Percentiles rank a stretch among this genome's conserved stretches.
phyloP scores from a whole-genome alignment of 2,797 vertebrate species.

The Tapera naevia region DNA sequence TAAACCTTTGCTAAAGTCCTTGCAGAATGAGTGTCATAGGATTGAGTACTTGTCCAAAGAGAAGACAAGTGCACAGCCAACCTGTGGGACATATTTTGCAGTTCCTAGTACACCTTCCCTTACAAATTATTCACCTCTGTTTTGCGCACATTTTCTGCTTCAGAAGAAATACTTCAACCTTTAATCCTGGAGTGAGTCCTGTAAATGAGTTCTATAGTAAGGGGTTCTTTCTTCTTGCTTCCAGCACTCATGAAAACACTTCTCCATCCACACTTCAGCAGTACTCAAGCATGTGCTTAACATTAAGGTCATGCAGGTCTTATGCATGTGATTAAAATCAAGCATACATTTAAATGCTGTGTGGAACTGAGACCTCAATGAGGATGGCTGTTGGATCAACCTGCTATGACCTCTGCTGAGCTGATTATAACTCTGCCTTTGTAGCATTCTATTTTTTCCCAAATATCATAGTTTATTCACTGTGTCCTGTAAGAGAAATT shows the following conservation, averaged over 20 bases:
- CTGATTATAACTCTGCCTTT: conserved; percentile 38
- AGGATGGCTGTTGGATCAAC: conserved; percentile 51
- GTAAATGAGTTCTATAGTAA: background rate
- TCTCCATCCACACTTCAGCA: background rate
- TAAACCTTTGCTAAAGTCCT: background rate
- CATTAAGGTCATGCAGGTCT: conserved; percentile 41
- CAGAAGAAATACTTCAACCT: background rate
- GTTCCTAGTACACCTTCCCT: background rate
- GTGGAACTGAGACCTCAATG: background rate
- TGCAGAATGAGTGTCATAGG: background rate
- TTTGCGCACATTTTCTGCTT: background rate
- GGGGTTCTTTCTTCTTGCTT: background rate
- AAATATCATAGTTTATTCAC: background rate
- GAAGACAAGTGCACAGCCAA: background rate
- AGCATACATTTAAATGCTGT: conserved; percentile 24
- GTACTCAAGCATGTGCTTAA: background rate
- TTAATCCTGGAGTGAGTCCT: background rate
- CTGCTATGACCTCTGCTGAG: conserved; percentile 38
- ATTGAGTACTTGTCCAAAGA: background rate
- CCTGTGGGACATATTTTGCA: background rate
- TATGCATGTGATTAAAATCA: conserved; percentile 53
- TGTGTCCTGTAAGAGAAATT: conserved; percentile 14
- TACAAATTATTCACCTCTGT: background rate
- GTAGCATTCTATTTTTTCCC: background rate
- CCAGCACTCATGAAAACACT: background rate